A percentile compares a stretch with the other conserved stretches of the same genome.
Evolutionary conservation across 2,113 vertebrate species (phyloP).

Genomic region (Ornithorhynchus anatinus): DNA sequence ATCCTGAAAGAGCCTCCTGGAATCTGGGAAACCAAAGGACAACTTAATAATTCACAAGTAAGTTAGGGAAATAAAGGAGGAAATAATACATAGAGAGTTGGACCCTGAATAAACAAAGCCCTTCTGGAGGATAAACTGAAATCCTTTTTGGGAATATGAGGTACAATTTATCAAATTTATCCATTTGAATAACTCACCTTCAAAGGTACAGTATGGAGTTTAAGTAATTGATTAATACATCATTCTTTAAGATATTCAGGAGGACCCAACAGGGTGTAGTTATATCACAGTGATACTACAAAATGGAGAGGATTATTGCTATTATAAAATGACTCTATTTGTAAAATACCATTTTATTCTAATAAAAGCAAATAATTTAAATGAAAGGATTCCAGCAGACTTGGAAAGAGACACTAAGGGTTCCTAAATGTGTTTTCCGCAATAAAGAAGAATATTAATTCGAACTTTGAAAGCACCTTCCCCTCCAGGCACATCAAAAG

Average conservation of each 20-base stretch:
- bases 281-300: not conserved
- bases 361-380: conserved; percentile 30
- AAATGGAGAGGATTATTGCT: not conserved
- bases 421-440: not conserved
- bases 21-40: too few species aligned
- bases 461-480: not conserved
- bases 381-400: not conserved
- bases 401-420: not conserved
- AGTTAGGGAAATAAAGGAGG: too few species aligned
- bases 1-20: too few species aligned
- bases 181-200: not conserved
- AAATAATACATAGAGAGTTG: not conserved
- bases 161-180: conserved; percentile 9
- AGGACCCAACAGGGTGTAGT: not conserved
- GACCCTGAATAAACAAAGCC: not conserved
- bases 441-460: too few species aligned
- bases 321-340: conserved; percentile 32
- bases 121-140: not conserved
- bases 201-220: not conserved
- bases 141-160: not conserved
- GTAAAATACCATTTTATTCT: conserved; percentile 29
- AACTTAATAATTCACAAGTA: too few species aligned
- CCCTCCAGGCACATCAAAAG: not conserved
- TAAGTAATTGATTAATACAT: conserved; percentile 32
- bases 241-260: conserved; percentile 16